phyloP scores from a whole-genome alignment of 2,888 invertebrate species.

The Auanema sp. region DNA sequence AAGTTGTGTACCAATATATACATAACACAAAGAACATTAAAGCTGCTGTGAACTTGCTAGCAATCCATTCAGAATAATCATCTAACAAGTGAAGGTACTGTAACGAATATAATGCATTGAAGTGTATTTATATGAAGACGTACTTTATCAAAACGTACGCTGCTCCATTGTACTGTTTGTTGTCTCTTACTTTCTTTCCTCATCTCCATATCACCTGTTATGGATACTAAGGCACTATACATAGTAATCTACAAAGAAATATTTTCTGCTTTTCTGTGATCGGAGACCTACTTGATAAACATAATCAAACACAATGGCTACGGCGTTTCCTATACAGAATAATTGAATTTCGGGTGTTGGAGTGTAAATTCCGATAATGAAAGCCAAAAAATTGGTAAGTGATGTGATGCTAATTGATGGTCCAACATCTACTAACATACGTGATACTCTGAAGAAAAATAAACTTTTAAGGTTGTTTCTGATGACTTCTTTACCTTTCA shows the following conservation, averaged over 20 bases:
- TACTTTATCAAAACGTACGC: constrained; percentile 8
- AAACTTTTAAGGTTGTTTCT: neutral
- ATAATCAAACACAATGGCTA: constrained; percentile 85
- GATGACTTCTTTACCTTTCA: constrained; percentile 22
- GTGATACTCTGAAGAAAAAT: constrained; percentile 73
- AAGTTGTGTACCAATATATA: constrained; percentile 26
- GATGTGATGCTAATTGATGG: constrained; percentile 92
- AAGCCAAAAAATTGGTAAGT: constrained; percentile 74
- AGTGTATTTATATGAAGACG: neutral
- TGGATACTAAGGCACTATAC: constrained; percentile 44
- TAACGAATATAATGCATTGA: neutral
- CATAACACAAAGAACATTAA: constrained; percentile 37
- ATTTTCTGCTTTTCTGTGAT: neutral
- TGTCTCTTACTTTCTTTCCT: constrained; percentile 24
- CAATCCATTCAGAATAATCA: constrained; percentile 54
- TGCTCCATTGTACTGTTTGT: constrained; percentile 16
- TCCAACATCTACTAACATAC: constrained; percentile 85
- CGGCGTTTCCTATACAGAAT: constrained; percentile 91
- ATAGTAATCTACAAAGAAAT: constrained; percentile 39
- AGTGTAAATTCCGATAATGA: constrained; percentile 80
- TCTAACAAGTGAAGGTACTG: constrained; percentile 25
- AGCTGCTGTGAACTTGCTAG: constrained; percentile 52
- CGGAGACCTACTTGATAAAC: constrained; percentile 76
- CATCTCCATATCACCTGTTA: constrained; percentile 40
- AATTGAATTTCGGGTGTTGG: constrained; percentile 90